phyloP scores from a whole-genome alignment of 2,888 invertebrate genomes.

The Rhyacophila evoluta region DNA sequence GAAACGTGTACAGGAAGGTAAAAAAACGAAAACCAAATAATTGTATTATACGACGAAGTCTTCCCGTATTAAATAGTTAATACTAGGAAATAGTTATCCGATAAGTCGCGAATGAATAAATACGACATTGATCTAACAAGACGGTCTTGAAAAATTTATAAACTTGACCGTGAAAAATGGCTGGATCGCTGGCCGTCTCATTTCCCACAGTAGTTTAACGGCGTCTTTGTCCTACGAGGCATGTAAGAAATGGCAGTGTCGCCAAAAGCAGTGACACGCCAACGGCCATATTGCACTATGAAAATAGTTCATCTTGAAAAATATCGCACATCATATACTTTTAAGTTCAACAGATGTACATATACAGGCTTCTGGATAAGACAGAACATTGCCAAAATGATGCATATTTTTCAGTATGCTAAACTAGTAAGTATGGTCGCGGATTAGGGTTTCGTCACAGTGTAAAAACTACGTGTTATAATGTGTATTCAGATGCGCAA shows the following conservation, averaged over 20 bases:
- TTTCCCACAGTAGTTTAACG: slow-evolving; percentile 9
- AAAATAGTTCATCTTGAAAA: too few relatives aligned
- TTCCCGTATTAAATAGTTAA: neutral
- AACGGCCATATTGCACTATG: neutral
- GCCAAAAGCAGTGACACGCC: neutral
- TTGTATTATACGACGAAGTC: neutral
- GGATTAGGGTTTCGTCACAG: too few relatives aligned
- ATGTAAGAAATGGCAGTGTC: neutral
- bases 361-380: too few relatives aligned
- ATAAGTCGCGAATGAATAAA: neutral
- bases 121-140: neutral
- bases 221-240: neutral
- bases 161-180: neutral
- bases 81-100: neutral
- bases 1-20: too few relatives aligned
- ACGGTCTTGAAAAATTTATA: neutral
- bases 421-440: too few relatives aligned
- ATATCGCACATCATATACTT: too few relatives aligned
- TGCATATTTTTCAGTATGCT: too few relatives aligned
- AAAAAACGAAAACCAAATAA: too few relatives aligned
- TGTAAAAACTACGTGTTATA: too few relatives aligned
- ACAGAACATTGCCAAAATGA: too few relatives aligned
- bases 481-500: too few relatives aligned
- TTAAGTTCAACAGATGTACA: too few relatives aligned
- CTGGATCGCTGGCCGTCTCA: neutral